Base-by-base conservation (phyloP, 1,140 invertebrate species). In the Eubasilissa regina region DNA sequence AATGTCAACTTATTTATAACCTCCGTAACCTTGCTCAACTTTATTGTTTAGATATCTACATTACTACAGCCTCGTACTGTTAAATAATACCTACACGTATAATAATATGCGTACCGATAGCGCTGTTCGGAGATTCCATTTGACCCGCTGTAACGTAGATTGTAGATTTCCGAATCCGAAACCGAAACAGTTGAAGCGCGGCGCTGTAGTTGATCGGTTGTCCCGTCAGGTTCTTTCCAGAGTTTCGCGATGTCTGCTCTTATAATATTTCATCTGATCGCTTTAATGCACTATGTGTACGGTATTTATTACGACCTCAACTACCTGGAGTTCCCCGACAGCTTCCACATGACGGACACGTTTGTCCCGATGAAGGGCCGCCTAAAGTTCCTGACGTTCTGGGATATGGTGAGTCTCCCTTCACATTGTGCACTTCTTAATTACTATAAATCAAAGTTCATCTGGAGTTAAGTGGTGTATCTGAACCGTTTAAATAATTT, bases 351-450 rank as follows among this genome's bases (percentile, higher is more conserved):
- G 79, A 66, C 66, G 0, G 58, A 17, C 7, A 80, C 74, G 11
- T 70, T 83, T n/a, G 55, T 82, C 17, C 81, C 81, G 0, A 55
- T 80, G 11, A 83, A 80, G 64, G 81, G 81, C 55, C 55, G 81
- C 11, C 15, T 76, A 48, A 83, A 77, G 60, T 83, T 80, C 55
- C 66, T 83, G 44, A 83, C 81, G 3, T 83, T 80, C 55, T 83
- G 81, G 81, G 80, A 83, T 70, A 70, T 83, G 81, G 81, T 83
- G 48, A 80, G 81, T 56, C 25, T n/a, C 45, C 6, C 15, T 56
- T 56, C 55, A 56, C 15, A 15, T 56, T 56, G 9, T 15, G 15
- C 9, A 56, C 15, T 56, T 56, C 55, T n/a, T n/a, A n/a, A n/a
- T n/a, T n/a, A n/a, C n/a, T n/a, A n/a, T n/a, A n/a, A n/a, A n/a